Base-by-base conservation (phyloP, 2,888 invertebrate species). In the Lissonota sp. region DNA sequence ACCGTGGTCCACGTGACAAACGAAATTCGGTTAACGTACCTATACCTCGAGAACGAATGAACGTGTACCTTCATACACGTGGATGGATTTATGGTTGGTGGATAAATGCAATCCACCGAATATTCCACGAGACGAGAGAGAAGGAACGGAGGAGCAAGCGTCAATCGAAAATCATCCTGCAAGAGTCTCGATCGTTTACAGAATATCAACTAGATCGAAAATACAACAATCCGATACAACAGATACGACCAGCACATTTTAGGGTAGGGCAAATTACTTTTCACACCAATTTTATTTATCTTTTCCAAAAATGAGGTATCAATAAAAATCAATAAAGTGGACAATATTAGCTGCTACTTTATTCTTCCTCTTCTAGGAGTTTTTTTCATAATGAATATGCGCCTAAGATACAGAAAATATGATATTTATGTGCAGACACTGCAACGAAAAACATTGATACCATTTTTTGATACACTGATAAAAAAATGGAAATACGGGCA, bases 1-100 rank as follows among this genome's bases (percentile, higher is more conserved):
- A 44, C 64, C 53, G 64, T 40, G 58, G 70, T 79, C 70, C 58
- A 44, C 70, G 44, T 60, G 74, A 75, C 75, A 58, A 79, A 75
- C 70, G 57, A 79, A 79, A 74, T 75, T 71, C 72, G 69, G 63
- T 69, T 62, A 66, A 64, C 57, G 64, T 57, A 55, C 42, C 8
- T 66, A 51, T 66, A 26, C 26, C 49, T 12, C 60, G 10, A 55
- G 66, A 53, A 14, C 51, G 26, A 14, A 40, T 10, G 42, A 66
- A 40, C 58, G 58, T 12, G 16, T 53, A 55, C 7, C 5, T 57
- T 14, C 57, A 10, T 37, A 57, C 26, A 26, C 8, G 57, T 57
- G 26, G 26, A 26, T 3, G n/a, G 10, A 57, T 37, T 26, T 57
- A 26, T 55, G n/a, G 26, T 6, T 66, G 6, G 12, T 42, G 16